Base-by-base conservation (phyloP, 2,113 vertebrate species). In the Notothenia rossii region DNA sequence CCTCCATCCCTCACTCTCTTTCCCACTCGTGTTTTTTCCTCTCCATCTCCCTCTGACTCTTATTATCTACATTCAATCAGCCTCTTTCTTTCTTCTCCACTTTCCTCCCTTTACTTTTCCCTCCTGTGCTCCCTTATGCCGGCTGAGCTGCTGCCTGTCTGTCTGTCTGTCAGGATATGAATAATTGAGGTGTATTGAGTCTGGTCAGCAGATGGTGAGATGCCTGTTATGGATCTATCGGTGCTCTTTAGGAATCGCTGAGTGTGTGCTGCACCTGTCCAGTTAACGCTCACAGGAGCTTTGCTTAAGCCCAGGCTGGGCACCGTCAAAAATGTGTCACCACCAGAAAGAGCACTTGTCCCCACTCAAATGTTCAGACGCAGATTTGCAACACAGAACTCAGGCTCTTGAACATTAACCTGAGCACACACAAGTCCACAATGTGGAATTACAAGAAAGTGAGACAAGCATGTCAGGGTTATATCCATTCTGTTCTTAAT, bases 161-260 rank as follows among this genome's bases (percentile, higher is more conserved):
- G 72, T 83, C 50, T 68, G 73, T 85, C 72, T 81, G 80, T 83
- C 73, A 72, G 64, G 4, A 10, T 79, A 92, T 94, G 87, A 94
- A 94, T 94, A 92, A 93, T 94, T 92, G 85, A 94, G 81, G 77
- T 79, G 86, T 89, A 90, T 85, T 86, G 88, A 92, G 84, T 88
- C 76, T 86, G 89, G 82, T 89, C 90, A 90, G 88, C 93, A 94
- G 93, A 94, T 94, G 92, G 90, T 68, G 67, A 84, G 89, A 90
- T 87, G 81, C 87, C 85, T 33, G 64, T 83, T 86, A 74, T 81
- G 80, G 90, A 90, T 90, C 88, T 73, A 80, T 85, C 81, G 49
- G 55, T 62, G 88, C 86, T 91, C 86, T 89, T 90, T 79, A 82
- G 67, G 81, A 89, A 77, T 62, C 20, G 40, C 84, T 80, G 84